Evolutionary conservation across 2,797 vertebrate species (phyloP), one percentile per base, ranked within the genome.

Genomic region (Hippopotamyrus pictus): DNA sequence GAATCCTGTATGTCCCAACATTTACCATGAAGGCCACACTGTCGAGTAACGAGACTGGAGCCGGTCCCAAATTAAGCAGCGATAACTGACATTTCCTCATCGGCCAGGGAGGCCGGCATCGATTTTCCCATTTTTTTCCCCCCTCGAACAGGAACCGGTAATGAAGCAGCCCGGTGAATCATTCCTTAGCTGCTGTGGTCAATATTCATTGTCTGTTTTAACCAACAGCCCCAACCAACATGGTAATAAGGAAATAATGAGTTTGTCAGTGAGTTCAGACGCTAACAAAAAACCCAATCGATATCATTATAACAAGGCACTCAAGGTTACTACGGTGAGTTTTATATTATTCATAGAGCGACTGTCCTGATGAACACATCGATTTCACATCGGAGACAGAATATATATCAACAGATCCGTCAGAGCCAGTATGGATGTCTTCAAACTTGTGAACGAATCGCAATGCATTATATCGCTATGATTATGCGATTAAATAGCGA

Each of bases 161-260:
- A 87, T 59, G 14, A 59, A 87, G 51, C 53, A 44, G 53, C 12
- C 85, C 8, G 53, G 85, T 41, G 85, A 87, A 59, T 87, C 19
- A 59, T 87, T 87, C 53, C 85, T 59, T 25, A 37, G 85, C 51
- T 87, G 85, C 51, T 17, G 17, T 53, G 25, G 85, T 87, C 85
- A 87, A 57, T 87, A 87, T 87, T 87, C 50, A 87, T 87, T 57
- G 51, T 57, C 51, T 87, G 85, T 87, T 57, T 57, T 87, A 87
- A 87, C 85, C 12, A 87, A 54, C 51, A 87, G 53, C 51, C 12
- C 22, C 51, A 51, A 57, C 53, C 51, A 37, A 87, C 51, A 57
- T 87, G 85, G 17, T 87, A 41, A 87, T 87, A 87, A 87, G 51
- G 53, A 87, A 54, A 87, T 87, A 87, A 87, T 87, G 85, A 57